Evolutionary conservation across 1,140 invertebrate genomes (phyloP).

Genomic region (Hyles euphorbiae): DNA sequence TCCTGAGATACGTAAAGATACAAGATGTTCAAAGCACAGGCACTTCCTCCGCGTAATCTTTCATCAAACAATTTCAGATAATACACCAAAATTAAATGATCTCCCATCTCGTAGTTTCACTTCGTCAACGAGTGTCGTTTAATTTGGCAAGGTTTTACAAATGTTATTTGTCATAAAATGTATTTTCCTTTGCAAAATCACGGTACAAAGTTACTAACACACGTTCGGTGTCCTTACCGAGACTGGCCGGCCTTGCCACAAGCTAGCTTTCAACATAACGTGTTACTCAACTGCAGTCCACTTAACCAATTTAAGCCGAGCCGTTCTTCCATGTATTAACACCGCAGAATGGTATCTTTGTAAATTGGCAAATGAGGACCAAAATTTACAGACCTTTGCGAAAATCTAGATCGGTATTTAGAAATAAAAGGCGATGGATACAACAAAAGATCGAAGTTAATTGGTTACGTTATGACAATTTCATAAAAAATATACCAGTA

Average conservation of each 20-base stretch:
- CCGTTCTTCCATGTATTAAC: not conserved
- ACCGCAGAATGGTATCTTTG: too few relatives aligned
- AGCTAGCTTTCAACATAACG: slow-evolving; percentile 19
- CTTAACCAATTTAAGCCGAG: slow-evolving; percentile 9
- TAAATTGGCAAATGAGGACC: not conserved
- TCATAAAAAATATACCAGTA: too few relatives aligned
- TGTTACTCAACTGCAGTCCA: slow-evolving; percentile 15
- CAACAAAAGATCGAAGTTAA: not conserved
- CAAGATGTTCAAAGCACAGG: too few relatives aligned
- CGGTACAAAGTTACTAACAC: not conserved
- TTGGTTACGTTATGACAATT: not conserved
- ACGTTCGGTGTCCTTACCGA: slow-evolving; percentile 20
- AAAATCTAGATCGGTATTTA: slow-evolving; percentile 3
- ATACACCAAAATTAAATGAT: too few relatives aligned
- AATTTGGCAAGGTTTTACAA: not conserved
- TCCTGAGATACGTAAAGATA: too few relatives aligned
- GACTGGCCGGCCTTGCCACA: slow-evolving; percentile 20
- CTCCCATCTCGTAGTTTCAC: too few relatives aligned
- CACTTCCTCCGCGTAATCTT: too few relatives aligned
- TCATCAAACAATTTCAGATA: too few relatives aligned
- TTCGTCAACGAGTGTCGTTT: too few relatives aligned
- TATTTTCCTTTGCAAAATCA: slow-evolving; percentile 5
- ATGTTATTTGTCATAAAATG: slow-evolving; percentile 4
- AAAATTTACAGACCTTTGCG: slow-evolving; percentile 4
- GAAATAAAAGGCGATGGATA: slow-evolving; percentile 1